phyloP scores from a whole-genome alignment of 2,888 invertebrate genomes.

The Electrophaes corylata region DNA sequence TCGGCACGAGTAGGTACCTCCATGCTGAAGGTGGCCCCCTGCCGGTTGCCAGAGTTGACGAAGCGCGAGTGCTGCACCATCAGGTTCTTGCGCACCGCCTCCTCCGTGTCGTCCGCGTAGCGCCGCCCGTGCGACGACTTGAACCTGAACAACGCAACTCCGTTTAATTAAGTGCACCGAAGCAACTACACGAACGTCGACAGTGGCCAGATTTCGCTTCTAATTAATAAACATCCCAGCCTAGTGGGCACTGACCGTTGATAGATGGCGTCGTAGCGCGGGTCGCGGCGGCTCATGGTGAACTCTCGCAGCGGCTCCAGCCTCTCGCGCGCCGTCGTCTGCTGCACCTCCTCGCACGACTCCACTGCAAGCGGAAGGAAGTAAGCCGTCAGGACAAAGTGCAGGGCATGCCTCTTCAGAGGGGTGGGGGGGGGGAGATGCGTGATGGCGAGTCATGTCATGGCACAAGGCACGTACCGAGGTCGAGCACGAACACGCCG shows the following conservation, averaged over 20 bases:
- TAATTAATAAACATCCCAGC: too few relatives aligned
- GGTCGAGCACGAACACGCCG: conserved; percentile 51
- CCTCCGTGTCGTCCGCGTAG: conserved; percentile 62
- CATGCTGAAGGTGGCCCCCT: conserved; percentile 61
- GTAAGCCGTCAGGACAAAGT: background rate
- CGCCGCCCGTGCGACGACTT: conserved; percentile 50
- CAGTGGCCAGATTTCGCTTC: too few relatives aligned
- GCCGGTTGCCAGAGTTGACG: conserved; percentile 63
- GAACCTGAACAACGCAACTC: conserved; percentile 50
- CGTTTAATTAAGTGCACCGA: too few relatives aligned
- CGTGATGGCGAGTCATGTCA: too few relatives aligned
- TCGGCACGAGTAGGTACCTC: conserved; percentile 23
- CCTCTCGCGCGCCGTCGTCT: conserved; percentile 44
- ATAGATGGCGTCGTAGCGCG: conserved; percentile 50
- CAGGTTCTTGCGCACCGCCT: conserved; percentile 66
- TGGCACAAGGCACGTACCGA: conserved; percentile 45
- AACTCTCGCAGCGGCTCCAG: conserved; percentile 74
- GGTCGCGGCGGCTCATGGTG: conserved; percentile 58
- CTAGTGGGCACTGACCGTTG: conserved; percentile 40
- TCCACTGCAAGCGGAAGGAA: conserved; percentile 46
- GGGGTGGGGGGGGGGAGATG: too few relatives aligned
- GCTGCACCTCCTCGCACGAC: conserved; percentile 54
- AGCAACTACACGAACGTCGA: too few relatives aligned
- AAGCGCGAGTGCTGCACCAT: conserved; percentile 61
- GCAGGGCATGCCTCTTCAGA: background rate